Evolutionary conservation across 37 sponge, comb jelly and placozoan genomes (phyloP).

Genomic region (Theonella swinhoei): DNA sequence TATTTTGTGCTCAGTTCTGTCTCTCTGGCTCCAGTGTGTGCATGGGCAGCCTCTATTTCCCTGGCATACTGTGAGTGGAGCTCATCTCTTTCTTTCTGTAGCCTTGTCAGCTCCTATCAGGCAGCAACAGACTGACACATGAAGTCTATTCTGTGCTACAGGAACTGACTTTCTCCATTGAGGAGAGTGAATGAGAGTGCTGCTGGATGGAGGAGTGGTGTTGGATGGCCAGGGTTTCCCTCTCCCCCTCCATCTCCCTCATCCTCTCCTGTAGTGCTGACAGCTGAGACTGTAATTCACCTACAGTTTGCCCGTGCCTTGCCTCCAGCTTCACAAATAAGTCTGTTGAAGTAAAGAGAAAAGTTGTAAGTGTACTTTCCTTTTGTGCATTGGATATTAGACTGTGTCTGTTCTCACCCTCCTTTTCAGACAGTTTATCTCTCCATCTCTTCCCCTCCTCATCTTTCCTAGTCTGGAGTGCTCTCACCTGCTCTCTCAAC

Average conservation of each 20-base stretch:
- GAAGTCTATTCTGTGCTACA: too few relatives aligned
- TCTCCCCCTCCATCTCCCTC: constrained; percentile 45
- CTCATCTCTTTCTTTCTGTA: constrained; percentile 58
- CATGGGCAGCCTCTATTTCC: constrained; percentile 83
- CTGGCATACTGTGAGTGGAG: constrained; percentile 71
- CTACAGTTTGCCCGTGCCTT: constrained; percentile 30
- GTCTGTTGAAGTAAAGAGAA: constrained; percentile 10
- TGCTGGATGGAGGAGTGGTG: constrained; percentile 21
- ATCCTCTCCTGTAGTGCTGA: constrained; percentile 18
- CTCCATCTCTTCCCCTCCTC: constrained; percentile 42
- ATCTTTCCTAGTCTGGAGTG: constrained; percentile 25
- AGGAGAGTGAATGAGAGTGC: constrained; percentile 12
- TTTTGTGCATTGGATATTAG: not conserved
- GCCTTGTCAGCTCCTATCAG: constrained; percentile 43
- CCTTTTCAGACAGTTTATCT: too few relatives aligned
- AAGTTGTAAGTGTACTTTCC: not conserved
- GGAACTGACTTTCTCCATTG: constrained; percentile 52
- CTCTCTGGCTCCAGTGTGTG: constrained; percentile 60
- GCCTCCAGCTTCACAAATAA: constrained; percentile 61
- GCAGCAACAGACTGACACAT: not conserved
- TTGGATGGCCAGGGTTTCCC: constrained; percentile 18
- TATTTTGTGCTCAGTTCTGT: constrained; percentile 43
- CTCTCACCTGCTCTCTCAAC: not conserved
- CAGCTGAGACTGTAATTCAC: constrained; percentile 20
- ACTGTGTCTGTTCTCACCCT: not conserved